Evolutionary conservation across 2,888 invertebrate genomes (phyloP).

Genomic region (Hirtodrosophila trivittata): DNA sequence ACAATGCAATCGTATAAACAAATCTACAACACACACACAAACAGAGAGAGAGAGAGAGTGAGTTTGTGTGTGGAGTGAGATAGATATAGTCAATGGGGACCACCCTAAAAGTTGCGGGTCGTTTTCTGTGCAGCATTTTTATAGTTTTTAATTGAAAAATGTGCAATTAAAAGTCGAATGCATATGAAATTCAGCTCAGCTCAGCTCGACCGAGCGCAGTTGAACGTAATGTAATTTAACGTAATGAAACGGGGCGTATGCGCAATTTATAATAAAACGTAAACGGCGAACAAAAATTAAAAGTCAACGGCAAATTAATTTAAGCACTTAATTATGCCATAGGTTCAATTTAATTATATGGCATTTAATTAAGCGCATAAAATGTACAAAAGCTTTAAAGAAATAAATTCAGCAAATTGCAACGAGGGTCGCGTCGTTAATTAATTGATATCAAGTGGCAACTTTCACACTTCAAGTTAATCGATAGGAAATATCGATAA

Average conservation of each 20-base stretch:
- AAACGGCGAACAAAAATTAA: conserved; percentile 31
- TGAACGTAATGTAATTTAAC: conserved; percentile 10
- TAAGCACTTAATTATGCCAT: conserved; percentile 65
- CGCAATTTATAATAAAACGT: conserved; percentile 49
- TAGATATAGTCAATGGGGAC: neutral
- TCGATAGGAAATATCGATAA: too few species aligned
- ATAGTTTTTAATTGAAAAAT: conserved; percentile 72
- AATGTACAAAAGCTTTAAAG: conserved; percentile 30
- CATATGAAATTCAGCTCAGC: conserved; percentile 31
- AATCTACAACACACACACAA: conserved; percentile 49
- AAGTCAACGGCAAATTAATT: conserved; percentile 67
- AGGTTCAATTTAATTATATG: conserved; percentile 65
- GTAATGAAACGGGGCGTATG: conserved; percentile 56
- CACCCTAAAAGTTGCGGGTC: conserved; percentile 28
- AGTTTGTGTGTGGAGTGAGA: too few species aligned
- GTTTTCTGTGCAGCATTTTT: conserved; percentile 28
- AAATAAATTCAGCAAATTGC: neutral
- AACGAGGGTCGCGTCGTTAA: neutral
- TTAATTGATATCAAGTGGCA: too few species aligned
- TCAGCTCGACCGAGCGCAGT: conserved; percentile 5
- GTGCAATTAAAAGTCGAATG: conserved; percentile 67
- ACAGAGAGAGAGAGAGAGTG: neutral
- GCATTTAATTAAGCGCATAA: conserved; percentile 65
- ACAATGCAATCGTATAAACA: conserved; percentile 71
- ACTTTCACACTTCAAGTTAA: too few species aligned